A percentile compares a stretch with the other conserved stretches of the same genome.
Conservation (phyloP, 2,797 vertebrate genomes). For the Micrastur ruficollis region DNA sequence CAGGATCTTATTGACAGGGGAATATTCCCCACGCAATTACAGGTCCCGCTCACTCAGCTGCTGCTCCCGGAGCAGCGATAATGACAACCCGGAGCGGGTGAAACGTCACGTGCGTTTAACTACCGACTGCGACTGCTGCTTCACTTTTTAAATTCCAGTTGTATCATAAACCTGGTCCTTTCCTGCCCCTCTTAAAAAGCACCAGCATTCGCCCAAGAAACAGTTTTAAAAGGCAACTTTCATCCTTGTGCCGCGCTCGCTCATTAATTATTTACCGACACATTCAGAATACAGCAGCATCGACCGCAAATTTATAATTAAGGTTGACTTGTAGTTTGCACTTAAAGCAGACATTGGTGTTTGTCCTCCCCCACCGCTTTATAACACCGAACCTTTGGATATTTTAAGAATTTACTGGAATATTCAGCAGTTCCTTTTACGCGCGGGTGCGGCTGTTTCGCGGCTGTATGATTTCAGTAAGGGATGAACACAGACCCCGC, state of each 20-base stretch:
- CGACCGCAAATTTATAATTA: neutral
- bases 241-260: fast-evolving
- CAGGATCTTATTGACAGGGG: neutral
- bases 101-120: neutral
- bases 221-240: neutral
- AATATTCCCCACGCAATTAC: neutral
- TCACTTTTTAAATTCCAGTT: neutral
- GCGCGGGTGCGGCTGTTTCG: fast-evolving
- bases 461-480: neutral
- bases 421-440: neutral
- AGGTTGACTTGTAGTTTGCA: neutral
- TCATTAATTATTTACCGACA: neutral
- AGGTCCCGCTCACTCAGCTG: neutral
- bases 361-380: neutral
- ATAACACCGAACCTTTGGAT: neutral
- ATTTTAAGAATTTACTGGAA: neutral
- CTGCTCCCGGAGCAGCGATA: neutral
- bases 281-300: neutral
- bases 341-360: neutral
- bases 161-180: neutral
- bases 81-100: neutral
- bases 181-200: neutral
- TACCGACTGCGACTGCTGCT: neutral
- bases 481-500: neutral
- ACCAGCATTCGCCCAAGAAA: fast-evolving